Conservation (phyloP, 2,113 vertebrate genomes). For the Ptychochromis oligacanthus region DNA sequence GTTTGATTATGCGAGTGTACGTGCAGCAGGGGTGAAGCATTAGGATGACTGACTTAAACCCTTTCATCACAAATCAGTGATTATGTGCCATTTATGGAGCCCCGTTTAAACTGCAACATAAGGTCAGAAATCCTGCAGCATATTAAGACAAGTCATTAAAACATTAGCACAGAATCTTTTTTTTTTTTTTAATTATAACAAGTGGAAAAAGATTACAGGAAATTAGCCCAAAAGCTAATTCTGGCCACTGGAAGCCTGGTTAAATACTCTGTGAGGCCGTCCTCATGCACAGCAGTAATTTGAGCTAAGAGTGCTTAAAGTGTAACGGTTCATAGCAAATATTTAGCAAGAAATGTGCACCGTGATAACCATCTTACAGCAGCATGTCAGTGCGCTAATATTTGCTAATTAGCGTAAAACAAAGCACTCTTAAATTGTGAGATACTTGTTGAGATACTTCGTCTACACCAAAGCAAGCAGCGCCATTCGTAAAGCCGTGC, state of each 20-base stretch:
- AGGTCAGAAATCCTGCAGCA: background rate
- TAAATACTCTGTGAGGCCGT: background rate
- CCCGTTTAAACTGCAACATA: slow-evolving; percentile 5
- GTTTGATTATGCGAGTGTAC: background rate
- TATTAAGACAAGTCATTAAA: background rate
- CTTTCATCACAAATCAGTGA: slow-evolving; percentile 13
- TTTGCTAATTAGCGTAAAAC: background rate
- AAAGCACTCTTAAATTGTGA: too few species aligned
- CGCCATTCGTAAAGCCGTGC: background rate
- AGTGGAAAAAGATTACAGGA: slow-evolving; percentile 6
- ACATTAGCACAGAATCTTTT: background rate
- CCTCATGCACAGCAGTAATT: background rate
- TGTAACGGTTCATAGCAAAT: background rate
- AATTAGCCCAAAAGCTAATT: slow-evolving; percentile 9
- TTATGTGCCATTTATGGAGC: background rate
- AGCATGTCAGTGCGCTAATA: background rate
- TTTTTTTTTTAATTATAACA: background rate
- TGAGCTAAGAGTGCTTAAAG: background rate
- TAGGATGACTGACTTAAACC: slow-evolving; percentile 8
- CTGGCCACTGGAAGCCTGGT: background rate
- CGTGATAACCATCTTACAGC: background rate
- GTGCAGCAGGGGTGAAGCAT: background rate
- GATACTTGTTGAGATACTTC: background rate
- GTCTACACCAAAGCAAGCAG: background rate
- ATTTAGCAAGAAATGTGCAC: background rate